These are phyloP conservation scores for Amphimallon solstitiale DNA, from an alignment of 2,888 invertebrate genomes.

Conservation along the genomic window DNA sequence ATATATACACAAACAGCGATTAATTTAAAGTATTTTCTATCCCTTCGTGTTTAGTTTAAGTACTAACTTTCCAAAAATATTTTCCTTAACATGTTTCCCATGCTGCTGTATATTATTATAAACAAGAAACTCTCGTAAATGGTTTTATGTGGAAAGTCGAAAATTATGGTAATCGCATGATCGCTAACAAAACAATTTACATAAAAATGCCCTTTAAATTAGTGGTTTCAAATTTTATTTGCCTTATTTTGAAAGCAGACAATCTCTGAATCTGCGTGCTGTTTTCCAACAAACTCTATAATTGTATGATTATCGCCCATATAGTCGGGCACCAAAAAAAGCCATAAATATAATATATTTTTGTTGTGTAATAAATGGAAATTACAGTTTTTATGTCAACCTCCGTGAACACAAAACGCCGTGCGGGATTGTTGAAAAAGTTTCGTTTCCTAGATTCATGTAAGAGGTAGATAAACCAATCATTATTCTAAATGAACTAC, in stretches of 20 bases:
- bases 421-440: background rate
- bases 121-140: no score
- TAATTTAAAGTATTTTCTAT: no score
- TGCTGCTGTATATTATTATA: no score
- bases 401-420: background rate
- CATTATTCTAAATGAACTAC: constrained; percentile 20
- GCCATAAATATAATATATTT: constrained; percentile 11
- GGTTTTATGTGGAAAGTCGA: background rate
- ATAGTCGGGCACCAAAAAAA: background rate
- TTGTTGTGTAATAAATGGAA: constrained; percentile 13
- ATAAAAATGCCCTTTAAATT: background rate
- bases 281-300: background rate
- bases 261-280: background rate
- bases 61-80: no score
- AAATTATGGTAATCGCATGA: background rate
- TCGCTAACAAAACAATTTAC: background rate
- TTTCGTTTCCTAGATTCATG: constrained; percentile 19
- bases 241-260: background rate
- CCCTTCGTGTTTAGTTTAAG: no score
- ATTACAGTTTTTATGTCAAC: constrained; percentile 11
- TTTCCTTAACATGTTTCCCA: no score
- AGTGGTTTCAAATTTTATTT: constrained; percentile 1
- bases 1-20: no score
- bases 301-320: background rate
- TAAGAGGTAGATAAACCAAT: constrained; percentile 23